Evolutionary conservation across 1,140 invertebrate genomes (phyloP), one percentile per base, ranked within the genome.

Genomic region (Himalopsyche phryganea): DNA sequence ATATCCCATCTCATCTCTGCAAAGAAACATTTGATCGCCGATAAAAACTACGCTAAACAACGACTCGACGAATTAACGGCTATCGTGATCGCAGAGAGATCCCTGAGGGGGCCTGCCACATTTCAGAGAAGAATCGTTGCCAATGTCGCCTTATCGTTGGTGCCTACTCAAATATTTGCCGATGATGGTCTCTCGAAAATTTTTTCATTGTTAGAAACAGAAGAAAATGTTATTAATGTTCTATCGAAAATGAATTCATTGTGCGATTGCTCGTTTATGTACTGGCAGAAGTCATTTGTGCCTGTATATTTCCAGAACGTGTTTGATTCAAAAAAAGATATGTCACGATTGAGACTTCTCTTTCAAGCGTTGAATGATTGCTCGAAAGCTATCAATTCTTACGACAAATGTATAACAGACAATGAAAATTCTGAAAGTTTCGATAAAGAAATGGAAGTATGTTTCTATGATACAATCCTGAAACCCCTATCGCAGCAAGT

Each of bases 401-500:
- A 68, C 68, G 69, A 69, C 49, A 72, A 74, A 54, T 64, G 65
- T 54, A 59, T 68, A 17, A 71, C 67, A 56, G 66, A 55, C 13
- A 52, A 57, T 9, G 53, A 66, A 17, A 70, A 69, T 53, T 57
- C 67, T n/a, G 41, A 65, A 47, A 68, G 72, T 14, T 76, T 76
- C 68, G 55, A 72, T 15, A 65, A 56, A 2, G 69, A 67, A 44
- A 62, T 73, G 4, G 65, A 71, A 67, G 48, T 59, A 44, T 66
- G 74, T 65, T 61, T 80, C 18, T 69, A 73, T 67, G 74, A 69
- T 57, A 71, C 71, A 66, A 68, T 94, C 41, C 70, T 92, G 17
- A 82, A 88, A 63, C 88, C 87, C 19, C 73, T 95, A 14, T 93
- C 91, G 70, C 85, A 86, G 58, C 85, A 90, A 64, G 87, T 98